phyloP scores from a whole-genome alignment of 2,888 invertebrate genomes.

The Cheilosia soror region DNA sequence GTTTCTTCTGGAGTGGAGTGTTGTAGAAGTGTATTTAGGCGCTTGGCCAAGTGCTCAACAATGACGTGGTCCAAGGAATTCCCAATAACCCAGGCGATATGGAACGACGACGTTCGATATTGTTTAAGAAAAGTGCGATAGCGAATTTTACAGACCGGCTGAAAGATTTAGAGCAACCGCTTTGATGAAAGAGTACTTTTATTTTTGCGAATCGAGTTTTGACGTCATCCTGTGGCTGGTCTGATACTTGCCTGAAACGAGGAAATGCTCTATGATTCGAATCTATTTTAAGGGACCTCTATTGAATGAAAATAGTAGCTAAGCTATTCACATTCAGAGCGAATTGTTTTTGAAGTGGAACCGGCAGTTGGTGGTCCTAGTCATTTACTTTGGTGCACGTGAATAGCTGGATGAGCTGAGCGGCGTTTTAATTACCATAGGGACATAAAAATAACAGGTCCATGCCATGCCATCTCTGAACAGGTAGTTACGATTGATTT shows the following conservation, averaged over 20 bases:
- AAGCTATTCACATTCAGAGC: background rate
- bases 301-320: constrained; percentile 12
- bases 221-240: constrained; percentile 51
- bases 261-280: constrained; percentile 38
- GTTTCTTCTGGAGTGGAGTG: constrained; percentile 18
- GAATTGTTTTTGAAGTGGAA: constrained; percentile 5
- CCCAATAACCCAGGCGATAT: constrained; percentile 36
- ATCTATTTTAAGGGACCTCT: constrained; percentile 50
- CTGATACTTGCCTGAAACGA: constrained; percentile 48
- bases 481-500: too few relatives aligned
- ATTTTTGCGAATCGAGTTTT: constrained; percentile 17
- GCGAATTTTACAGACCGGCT: constrained; percentile 32
- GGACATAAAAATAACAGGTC: too few relatives aligned
- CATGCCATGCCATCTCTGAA: too few relatives aligned
- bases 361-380: constrained; percentile 5
- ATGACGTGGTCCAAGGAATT: constrained; percentile 68
- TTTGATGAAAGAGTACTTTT: constrained; percentile 37
- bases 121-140: constrained; percentile 17
- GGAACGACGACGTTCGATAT: constrained; percentile 18
- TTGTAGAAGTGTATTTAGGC: constrained; percentile 61
- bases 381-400: too few relatives aligned
- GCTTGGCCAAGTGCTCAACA: constrained; percentile 46
- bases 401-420: too few relatives aligned
- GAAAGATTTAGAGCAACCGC: constrained; percentile 53
- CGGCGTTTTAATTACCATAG: too few relatives aligned